These are phyloP conservation scores for Olivierus martensii DNA, from an alignment of 1,140 invertebrate species.

Conservation along the genomic window DNA sequence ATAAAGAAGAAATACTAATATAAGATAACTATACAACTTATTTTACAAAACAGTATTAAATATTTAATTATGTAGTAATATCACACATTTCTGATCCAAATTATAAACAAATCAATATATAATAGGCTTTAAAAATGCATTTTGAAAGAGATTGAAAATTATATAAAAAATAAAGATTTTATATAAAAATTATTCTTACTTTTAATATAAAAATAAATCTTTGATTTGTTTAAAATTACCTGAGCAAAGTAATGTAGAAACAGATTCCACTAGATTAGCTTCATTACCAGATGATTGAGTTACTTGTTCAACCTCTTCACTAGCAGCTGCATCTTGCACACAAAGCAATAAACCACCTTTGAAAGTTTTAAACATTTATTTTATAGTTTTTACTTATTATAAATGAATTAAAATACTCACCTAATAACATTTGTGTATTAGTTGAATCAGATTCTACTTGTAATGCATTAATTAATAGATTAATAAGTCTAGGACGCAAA, in stretches of 20 bases:
- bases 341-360: slow-evolving; percentile 52
- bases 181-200: too few species aligned
- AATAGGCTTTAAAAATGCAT: too few species aligned
- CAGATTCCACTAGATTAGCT: slow-evolving; percentile 29
- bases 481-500: slow-evolving; percentile 64
- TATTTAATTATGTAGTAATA: too few species aligned
- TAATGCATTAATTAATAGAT: slow-evolving; percentile 69
- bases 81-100: too few species aligned
- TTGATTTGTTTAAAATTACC: slow-evolving; percentile 45
- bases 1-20: too few species aligned
- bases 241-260: slow-evolving; percentile 52
- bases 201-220: too few species aligned
- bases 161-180: too few species aligned
- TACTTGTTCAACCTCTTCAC: slow-evolving; percentile 45
- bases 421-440: slow-evolving; percentile 81
- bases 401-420: slow-evolving; percentile 1
- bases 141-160: too few species aligned
- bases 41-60: too few species aligned
- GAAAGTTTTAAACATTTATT: slow-evolving; percentile 3
- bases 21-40: too few species aligned
- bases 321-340: slow-evolving; percentile 64
- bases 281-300: slow-evolving; percentile 34
- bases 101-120: too few species aligned
- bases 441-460: slow-evolving; percentile 70
- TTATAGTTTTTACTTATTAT: too few species aligned